A percentile compares a stretch with the other conserved stretches of the same genome.
These are phyloP conservation scores for Orycteropus afer DNA, from an alignment of 2,113 vertebrate species.

Conservation along the genomic window DNA sequence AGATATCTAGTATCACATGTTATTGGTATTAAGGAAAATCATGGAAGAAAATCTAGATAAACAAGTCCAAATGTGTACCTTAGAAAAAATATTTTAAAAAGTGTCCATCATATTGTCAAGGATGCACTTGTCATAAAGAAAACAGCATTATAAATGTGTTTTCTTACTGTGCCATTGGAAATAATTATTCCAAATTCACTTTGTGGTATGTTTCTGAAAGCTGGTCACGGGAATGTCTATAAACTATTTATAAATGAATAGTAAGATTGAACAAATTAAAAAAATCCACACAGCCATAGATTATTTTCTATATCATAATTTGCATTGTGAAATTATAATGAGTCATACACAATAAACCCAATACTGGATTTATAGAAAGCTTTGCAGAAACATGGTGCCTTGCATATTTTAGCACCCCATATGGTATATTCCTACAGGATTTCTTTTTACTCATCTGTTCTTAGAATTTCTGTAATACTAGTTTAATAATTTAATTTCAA, in stretches of 20 bases:
- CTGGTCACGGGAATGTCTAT: not conserved
- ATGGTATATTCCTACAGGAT: conserved; percentile 56
- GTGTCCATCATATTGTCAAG: not conserved
- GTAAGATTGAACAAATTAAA: conserved; percentile 37
- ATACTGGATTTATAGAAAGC: conserved; percentile 61
- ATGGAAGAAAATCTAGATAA: conserved; percentile 35
- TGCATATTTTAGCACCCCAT: conserved; percentile 59
- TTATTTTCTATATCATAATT: conserved; percentile 52
- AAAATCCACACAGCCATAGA: conserved; percentile 7
- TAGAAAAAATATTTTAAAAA: not conserved
- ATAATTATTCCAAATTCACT: conserved; percentile 52
- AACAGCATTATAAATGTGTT: not conserved
- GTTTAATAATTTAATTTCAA: conserved; percentile 65
- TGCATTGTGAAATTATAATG: conserved; percentile 47
- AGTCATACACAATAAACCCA: conserved; percentile 32
- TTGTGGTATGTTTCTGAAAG: conserved; percentile 29
- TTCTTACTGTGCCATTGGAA: not conserved
- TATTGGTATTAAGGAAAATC: conserved; percentile 37
- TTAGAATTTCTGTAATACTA: conserved; percentile 64
- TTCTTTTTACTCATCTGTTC: conserved; percentile 58
- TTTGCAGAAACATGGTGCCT: conserved; percentile 43
- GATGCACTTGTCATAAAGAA: not conserved
- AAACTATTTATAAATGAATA: conserved; percentile 59
- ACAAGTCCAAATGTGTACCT: not conserved
- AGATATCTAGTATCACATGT: not conserved